A percentile compares a stretch with the other conserved stretches of the same genome.
Evolutionary conservation across 2,888 invertebrate genomes (phyloP).

Genomic region (Lepetodrilus schrolli): DNA sequence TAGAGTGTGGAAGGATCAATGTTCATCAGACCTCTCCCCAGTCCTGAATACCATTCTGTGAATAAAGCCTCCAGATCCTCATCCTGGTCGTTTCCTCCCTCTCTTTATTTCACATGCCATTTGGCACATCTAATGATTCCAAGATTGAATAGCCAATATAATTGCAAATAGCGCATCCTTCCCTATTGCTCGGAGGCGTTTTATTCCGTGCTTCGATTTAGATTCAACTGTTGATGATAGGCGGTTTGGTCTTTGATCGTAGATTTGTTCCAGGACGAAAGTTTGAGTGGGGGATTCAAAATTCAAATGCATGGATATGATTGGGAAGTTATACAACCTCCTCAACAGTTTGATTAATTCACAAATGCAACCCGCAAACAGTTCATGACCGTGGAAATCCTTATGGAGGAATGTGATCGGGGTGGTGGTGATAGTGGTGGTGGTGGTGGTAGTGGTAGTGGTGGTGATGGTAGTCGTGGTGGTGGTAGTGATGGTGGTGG

Average conservation of each 20-base stretch:
- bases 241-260: neutral
- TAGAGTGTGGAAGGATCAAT: too few species aligned
- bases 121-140: constrained; percentile 37
- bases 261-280: neutral
- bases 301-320: constrained; percentile 6
- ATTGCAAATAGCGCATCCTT: constrained; percentile 45
- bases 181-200: neutral
- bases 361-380: too few species aligned
- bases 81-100: constrained; percentile 30
- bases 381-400: too few species aligned
- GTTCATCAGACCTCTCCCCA: too few species aligned
- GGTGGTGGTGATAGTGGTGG: too few species aligned
- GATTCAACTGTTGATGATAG: neutral
- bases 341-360: too few species aligned
- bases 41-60: too few species aligned
- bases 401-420: too few species aligned
- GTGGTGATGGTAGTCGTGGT: too few species aligned
- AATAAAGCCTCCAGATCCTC: neutral
- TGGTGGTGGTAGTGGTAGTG: too few species aligned
- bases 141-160: constrained; percentile 46
- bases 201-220: constrained; percentile 1
- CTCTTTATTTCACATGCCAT: constrained; percentile 36
- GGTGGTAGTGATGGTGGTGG: too few species aligned
- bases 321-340: too few species aligned
- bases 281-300: constrained; percentile 3